Evolutionary conservation across 2,113 vertebrate species (phyloP).

Genomic region (Xerus inauris): DNA sequence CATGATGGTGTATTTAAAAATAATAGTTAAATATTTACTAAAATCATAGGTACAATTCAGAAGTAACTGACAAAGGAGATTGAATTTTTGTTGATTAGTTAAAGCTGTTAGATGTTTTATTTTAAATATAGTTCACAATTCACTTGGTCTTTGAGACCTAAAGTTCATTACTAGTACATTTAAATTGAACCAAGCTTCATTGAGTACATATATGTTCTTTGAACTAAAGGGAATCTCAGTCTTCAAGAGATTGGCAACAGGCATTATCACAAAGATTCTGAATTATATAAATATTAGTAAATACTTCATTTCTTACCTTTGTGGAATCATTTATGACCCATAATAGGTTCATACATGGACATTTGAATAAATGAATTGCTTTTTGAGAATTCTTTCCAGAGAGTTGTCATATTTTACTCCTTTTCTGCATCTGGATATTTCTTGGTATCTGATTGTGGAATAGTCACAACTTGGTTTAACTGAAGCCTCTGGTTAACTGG

Average conservation of each 20-base stretch:
- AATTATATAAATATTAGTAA: neutral
- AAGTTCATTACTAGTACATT: neutral
- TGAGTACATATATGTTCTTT: neutral
- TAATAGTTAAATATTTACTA: neutral
- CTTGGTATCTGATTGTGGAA: neutral
- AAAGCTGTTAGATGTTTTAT: neutral
- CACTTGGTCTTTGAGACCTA: neutral
- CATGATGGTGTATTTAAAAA: neutral
- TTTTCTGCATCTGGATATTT: neutral
- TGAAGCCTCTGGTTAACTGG: neutral
- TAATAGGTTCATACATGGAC: neutral
- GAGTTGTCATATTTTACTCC: neutral
- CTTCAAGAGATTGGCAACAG: neutral
- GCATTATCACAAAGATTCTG: neutral
- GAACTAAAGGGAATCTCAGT: neutral
- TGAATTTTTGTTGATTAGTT: neutral
- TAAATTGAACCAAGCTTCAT: neutral
- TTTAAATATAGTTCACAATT: neutral
- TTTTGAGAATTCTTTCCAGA: neutral
- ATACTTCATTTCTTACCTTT: neutral
- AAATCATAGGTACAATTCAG: neutral
- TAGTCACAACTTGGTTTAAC: neutral
- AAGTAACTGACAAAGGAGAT: neutral
- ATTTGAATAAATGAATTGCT: neutral
- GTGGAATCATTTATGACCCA: neutral